Conservation (phyloP, 2,113 vertebrate species). For the Suncus etruscus region DNA sequence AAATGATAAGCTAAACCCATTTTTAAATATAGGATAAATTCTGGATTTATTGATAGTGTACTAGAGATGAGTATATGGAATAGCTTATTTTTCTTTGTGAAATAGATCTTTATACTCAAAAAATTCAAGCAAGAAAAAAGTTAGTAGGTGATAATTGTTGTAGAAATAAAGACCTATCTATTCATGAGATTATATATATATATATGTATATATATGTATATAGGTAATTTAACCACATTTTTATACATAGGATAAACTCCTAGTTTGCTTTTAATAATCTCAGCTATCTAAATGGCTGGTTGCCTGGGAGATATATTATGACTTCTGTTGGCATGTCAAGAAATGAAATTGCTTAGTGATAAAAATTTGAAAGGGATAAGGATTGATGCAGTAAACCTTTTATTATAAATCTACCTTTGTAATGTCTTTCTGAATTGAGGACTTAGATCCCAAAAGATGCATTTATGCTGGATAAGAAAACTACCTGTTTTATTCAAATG, state of each 20-base stretch:
- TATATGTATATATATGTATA: too few relatives aligned
- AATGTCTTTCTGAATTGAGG: slow-evolving; percentile 64
- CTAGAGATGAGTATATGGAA: not conserved
- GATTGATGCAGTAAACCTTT: slow-evolving; percentile 54
- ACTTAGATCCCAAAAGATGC: not conserved
- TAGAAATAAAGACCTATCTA: slow-evolving; percentile 37
- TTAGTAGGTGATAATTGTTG: slow-evolving; percentile 20
- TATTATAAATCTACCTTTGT: slow-evolving; percentile 61
- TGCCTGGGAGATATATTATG: slow-evolving; percentile 70
- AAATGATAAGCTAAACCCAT: slow-evolving; percentile 7
- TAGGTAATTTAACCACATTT: slow-evolving; percentile 58
- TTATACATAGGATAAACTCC: slow-evolving; percentile 31
- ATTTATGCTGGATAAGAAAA: slow-evolving; percentile 41
- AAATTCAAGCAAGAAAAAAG: slow-evolving; percentile 55
- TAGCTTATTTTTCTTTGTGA: slow-evolving; percentile 10
- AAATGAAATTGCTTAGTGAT: slow-evolving; percentile 66
- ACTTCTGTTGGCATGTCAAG: slow-evolving; percentile 46
- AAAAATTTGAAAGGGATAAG: slow-evolving; percentile 67
- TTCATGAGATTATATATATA: slow-evolving; percentile 32
- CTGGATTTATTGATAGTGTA: not conserved
- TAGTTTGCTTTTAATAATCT: slow-evolving; percentile 71
- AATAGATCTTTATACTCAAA: not conserved
- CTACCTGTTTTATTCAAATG: slow-evolving; percentile 44
- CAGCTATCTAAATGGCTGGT: slow-evolving; percentile 58
- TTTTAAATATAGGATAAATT: slow-evolving; percentile 2